phyloP scores from a whole-genome alignment of 2,113 vertebrate genomes.

The Lucifuga dentata region DNA sequence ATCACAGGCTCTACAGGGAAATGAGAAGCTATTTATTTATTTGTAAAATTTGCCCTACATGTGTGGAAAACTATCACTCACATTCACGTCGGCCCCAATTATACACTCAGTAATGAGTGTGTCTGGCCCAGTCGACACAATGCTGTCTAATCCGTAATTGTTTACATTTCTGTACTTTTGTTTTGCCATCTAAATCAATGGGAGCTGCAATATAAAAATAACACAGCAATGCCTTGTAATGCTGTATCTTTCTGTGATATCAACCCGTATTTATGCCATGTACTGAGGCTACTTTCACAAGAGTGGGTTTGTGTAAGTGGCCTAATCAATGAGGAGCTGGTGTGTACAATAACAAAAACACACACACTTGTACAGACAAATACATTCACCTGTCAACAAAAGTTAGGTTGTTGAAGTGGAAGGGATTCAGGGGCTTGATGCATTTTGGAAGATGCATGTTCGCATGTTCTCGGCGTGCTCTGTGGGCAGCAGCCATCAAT shows the following conservation, averaged over 20 bases:
- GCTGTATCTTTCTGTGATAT: slow-evolving; percentile 12
- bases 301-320: too few species aligned
- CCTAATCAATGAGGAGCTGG: not conserved
- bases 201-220: slow-evolving; percentile 33
- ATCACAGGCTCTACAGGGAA: slow-evolving; percentile 63
- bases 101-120: slow-evolving; percentile 55
- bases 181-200: slow-evolving; percentile 28
- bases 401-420: too few species aligned
- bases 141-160: slow-evolving; percentile 56
- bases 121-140: slow-evolving; percentile 60
- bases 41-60: slow-evolving; percentile 72
- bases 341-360: too few species aligned
- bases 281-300: not conserved
- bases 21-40: slow-evolving; percentile 67
- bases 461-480: not conserved
- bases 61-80: slow-evolving; percentile 54
- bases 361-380: too few species aligned
- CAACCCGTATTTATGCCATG: slow-evolving; percentile 12
- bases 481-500: slow-evolving; percentile 22
- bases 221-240: slow-evolving; percentile 22
- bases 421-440: too few species aligned
- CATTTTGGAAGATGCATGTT: too few species aligned
- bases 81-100: slow-evolving; percentile 49
- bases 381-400: too few species aligned
- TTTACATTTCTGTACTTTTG: slow-evolving; percentile 56